These are phyloP conservation scores for Streptopelia turtur DNA, from an alignment of 2,797 vertebrate genomes.

Conservation along the genomic window DNA sequence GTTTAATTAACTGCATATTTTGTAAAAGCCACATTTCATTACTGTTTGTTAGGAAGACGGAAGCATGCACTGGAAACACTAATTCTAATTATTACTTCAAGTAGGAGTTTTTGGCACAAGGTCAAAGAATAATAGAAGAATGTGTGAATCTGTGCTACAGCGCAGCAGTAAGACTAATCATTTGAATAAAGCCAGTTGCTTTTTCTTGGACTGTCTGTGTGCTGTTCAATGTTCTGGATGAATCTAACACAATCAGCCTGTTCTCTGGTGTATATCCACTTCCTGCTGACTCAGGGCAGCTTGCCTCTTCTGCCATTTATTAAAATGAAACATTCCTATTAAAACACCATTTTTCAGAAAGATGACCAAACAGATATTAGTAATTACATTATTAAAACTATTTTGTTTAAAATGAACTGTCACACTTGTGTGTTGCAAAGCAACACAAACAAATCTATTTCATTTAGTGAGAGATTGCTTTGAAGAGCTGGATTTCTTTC, in stretches of 20 bases:
- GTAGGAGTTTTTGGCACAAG: constrained; percentile 83
- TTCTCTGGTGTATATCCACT: constrained; percentile 83
- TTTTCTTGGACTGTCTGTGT: constrained; percentile 77
- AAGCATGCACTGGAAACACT: constrained; percentile 81
- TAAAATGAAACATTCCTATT: constrained; percentile 80
- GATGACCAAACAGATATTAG: constrained; percentile 76
- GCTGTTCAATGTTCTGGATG: constrained; percentile 84
- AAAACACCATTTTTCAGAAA: constrained; percentile 71
- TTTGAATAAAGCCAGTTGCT: constrained; percentile 82
- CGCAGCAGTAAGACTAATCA: constrained; percentile 83
- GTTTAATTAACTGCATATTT: constrained; percentile 77
- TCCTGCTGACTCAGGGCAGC: constrained; percentile 84
- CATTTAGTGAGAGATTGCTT: constrained; percentile 62
- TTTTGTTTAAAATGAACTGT: constrained; percentile 76
- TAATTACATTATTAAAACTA: constrained; percentile 77
- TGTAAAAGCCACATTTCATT: constrained; percentile 74
- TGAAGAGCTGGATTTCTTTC: constrained; percentile 65
- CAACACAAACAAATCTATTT: constrained; percentile 70
- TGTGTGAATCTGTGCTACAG: constrained; percentile 81
- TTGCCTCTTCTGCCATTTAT: constrained; percentile 83
- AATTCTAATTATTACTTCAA: constrained; percentile 86
- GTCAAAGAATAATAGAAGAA: constrained; percentile 87
- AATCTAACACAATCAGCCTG: constrained; percentile 86
- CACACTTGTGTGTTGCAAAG: constrained; percentile 63
- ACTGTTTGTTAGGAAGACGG: constrained; percentile 79